Evolutionary conservation across 2,797 vertebrate genomes (phyloP), one percentile per base, ranked within the genome.

Genomic region (Discoglossus pictus): DNA sequence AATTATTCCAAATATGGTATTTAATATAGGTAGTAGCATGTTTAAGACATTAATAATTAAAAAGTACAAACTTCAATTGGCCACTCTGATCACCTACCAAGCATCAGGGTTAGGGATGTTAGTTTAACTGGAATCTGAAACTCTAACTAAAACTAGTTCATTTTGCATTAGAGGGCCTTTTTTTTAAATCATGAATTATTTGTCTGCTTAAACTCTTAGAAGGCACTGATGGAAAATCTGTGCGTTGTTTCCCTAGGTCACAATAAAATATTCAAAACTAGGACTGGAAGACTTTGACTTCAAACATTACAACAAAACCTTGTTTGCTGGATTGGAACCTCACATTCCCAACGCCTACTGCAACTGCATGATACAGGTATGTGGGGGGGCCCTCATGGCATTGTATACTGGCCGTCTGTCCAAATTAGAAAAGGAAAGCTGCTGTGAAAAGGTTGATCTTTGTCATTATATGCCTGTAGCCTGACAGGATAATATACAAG

Each of bases 271-370:
- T 78, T 99, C 97, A 50, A 99, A 98, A 83, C 86, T 99, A 47
- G 97, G 97, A 13, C 82, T 99, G 40, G 97, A 99, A 73, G 95
- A 99, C 73, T 99, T 99, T 80, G 96, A 99, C 84, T 99, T 99
- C 81, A 99, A 99, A 79, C 97, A 99, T 81, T 99, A 99, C 87
- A 99, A 99, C 84, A 94, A 94, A 81, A 99, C 97, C 0, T 78
- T 99, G 73, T 99, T 99, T 72, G 97, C 96, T 0, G 97, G 97
- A 2, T 82, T 99, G 79, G 97, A 99, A 80, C 96, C 97, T 15
- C 97, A 99, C 75, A 99, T 99, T 72, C 97, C 97, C 72, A 99
- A 99, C 0, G 97, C 97, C 31, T 99, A 99, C 87, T 99, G 97
- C 76, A 99, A 99, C 88, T 97, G 96, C 80, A 99, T 99, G 97